These are phyloP conservation scores for Cordilura impudica DNA, from an alignment of 2,888 invertebrate genomes.

Conservation along the genomic window DNA sequence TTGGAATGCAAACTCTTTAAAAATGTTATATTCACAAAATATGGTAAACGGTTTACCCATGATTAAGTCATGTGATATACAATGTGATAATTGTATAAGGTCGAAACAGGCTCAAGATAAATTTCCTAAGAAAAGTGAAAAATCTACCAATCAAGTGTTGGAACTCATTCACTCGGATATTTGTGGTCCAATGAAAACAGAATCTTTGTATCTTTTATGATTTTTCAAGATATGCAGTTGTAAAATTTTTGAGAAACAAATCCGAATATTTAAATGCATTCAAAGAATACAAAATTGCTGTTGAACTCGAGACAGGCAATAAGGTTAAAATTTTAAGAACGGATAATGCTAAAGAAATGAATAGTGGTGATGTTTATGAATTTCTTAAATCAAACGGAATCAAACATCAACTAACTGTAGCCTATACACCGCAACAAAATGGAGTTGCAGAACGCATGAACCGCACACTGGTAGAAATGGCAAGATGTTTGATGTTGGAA, in stretches of 20 bases:
- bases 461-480: not conserved
- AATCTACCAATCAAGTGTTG: no score
- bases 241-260: not conserved
- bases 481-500: no score
- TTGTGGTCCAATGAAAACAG: slow-evolving; percentile 18
- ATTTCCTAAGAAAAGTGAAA: slow-evolving; percentile 10
- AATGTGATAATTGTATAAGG: not conserved
- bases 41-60: not conserved
- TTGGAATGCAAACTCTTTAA: not conserved
- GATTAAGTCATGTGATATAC: no score
- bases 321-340: not conserved
- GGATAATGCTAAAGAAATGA: not conserved
- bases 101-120: not conserved
- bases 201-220: not conserved
- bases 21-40: not conserved
- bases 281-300: not conserved
- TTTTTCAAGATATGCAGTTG: not conserved
- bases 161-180: no score
- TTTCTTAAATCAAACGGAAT: not conserved
- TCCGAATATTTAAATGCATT: not conserved
- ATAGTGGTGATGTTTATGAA: not conserved
- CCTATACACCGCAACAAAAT: not conserved
- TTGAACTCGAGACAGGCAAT: not conserved
- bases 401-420: not conserved
- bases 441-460: not conserved